Conservation (phyloP, 2,888 invertebrate species). For the Drosophila lutescens region DNA sequence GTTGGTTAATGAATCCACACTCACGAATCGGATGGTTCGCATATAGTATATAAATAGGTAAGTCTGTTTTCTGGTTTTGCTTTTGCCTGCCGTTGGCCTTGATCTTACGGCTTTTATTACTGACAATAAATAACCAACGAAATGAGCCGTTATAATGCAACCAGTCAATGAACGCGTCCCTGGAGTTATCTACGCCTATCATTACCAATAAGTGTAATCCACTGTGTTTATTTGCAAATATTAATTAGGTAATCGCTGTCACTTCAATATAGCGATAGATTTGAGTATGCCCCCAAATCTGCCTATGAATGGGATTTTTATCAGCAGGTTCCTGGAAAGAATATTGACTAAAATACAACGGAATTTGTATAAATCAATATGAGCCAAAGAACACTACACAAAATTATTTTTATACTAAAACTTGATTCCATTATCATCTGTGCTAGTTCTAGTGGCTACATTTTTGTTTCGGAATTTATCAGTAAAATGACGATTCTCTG, state of each 20-base stretch:
- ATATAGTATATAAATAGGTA: conserved; percentile 15
- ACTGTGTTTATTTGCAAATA: conserved; percentile 21
- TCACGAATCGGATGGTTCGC: conserved; percentile 1
- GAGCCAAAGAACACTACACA: not conserved
- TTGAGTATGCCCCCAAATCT: not conserved
- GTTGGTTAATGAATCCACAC: conserved; percentile 27
- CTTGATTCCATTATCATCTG: not conserved
- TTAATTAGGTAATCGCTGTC: conserved; percentile 28
- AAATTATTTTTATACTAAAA: not conserved
- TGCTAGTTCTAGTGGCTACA: not conserved
- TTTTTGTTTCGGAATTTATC: not conserved
- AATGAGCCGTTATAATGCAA: conserved; percentile 39
- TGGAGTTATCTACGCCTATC: conserved; percentile 10
- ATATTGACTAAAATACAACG: not conserved
- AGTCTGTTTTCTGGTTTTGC: conserved; percentile 31
- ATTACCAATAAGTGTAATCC: conserved; percentile 3
- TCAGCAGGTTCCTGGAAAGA: conserved; percentile 7
- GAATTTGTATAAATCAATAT: not conserved
- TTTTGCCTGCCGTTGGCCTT: conserved; percentile 29
- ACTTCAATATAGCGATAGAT: conserved; percentile 1
- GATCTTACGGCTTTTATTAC: conserved; percentile 39
- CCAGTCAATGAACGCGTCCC: conserved; percentile 39
- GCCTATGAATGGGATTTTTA: conserved; percentile 2
- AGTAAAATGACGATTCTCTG: not conserved
- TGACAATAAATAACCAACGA: conserved; percentile 32